Evolutionary conservation across 1,140 invertebrate genomes (phyloP).

Genomic region (Solenopsis invicta): DNA sequence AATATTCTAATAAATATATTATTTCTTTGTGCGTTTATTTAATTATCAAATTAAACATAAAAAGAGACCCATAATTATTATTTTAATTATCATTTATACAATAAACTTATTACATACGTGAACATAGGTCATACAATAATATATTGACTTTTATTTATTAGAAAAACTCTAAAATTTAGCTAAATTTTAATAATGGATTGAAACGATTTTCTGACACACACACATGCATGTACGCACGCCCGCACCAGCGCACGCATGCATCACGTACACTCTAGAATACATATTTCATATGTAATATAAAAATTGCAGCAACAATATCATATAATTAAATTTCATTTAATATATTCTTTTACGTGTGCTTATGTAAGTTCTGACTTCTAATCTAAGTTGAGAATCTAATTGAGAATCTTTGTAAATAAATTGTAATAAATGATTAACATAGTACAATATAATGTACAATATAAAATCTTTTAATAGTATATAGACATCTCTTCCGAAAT

Average conservation of each 20-base stretch:
- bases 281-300: background rate
- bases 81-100: background rate
- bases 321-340: background rate
- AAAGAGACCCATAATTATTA: background rate
- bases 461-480: background rate
- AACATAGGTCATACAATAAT: background rate
- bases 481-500: background rate
- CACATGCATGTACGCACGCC: too few species aligned
- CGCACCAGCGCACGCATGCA: too few species aligned
- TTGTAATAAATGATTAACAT: background rate
- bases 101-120: slow-evolving; percentile 13
- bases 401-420: background rate
- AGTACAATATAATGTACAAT: background rate
- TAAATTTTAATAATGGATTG: background rate
- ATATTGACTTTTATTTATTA: background rate
- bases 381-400: background rate
- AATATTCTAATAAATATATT: background rate
- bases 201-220: background rate
- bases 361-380: background rate
- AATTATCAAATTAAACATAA: background rate
- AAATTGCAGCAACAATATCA: too few species aligned
- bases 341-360: background rate
- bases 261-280: background rate
- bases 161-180: background rate
- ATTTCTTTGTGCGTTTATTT: background rate